Evolutionary conservation across 2,113 vertebrate genomes (phyloP).

Genomic region (Aegithalos caudatus): DNA sequence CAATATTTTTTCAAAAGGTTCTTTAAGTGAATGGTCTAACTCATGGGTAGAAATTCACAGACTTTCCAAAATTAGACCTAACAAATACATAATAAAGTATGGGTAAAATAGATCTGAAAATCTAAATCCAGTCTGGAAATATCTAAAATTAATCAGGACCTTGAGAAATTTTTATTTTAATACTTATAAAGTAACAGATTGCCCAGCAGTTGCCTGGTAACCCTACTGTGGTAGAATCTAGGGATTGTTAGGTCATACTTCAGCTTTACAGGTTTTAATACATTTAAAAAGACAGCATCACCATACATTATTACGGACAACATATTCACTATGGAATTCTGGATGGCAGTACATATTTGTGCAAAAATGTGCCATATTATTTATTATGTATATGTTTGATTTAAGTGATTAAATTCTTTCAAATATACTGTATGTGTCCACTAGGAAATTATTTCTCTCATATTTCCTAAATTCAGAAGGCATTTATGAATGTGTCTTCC

Average conservation of each 20-base stretch:
- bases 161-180: not conserved
- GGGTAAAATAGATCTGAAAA: not conserved
- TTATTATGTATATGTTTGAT: not conserved
- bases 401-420: not conserved
- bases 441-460: not conserved
- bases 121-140: not conserved
- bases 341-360: not conserved
- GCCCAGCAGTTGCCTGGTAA: not conserved
- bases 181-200: not conserved
- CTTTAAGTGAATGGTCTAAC: not conserved
- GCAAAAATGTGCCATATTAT: not conserved
- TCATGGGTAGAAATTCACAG: not conserved
- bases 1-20: not conserved
- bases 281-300: not conserved
- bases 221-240: not conserved
- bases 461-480: not conserved
- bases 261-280: not conserved
- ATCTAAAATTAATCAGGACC: not conserved
- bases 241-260: not conserved
- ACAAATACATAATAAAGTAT: not conserved
- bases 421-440: not conserved
- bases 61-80: not conserved
- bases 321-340: not conserved
- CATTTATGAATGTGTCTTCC: not conserved
- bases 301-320: not conserved